A percentile compares a stretch with the other conserved stretches of the same genome.
phyloP scores from a whole-genome alignment of 2,113 vertebrate species.

The Willisornis vidua region DNA sequence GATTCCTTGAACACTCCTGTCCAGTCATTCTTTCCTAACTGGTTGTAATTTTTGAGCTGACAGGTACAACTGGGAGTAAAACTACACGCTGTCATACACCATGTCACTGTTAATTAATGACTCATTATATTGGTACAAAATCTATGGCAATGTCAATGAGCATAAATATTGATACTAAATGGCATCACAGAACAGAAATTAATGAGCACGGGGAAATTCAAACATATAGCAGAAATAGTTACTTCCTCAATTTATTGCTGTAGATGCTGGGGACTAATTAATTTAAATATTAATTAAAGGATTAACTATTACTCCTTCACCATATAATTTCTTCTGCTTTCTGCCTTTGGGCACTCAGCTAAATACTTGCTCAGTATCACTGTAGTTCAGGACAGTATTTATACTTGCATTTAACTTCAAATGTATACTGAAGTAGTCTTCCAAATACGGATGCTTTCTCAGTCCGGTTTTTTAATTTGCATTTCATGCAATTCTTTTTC shows the following conservation, averaged over 20 bases:
- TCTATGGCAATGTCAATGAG: slow-evolving; percentile 18
- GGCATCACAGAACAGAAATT: background rate
- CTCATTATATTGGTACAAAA: slow-evolving; percentile 48
- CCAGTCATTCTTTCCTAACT: background rate
- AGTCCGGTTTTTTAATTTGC: background rate
- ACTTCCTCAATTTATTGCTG: slow-evolving; percentile 21
- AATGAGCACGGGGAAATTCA: slow-evolving; percentile 24
- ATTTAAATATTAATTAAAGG: slow-evolving; percentile 51
- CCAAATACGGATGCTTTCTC: background rate
- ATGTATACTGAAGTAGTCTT: background rate
- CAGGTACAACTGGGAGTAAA: slow-evolving; percentile 20
- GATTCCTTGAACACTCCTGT: background rate
- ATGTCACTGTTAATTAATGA: slow-evolving; percentile 38
- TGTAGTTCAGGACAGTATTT: background rate
- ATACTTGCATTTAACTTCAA: background rate
- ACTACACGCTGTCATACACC: background rate
- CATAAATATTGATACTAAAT: slow-evolving; percentile 41
- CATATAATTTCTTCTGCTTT: slow-evolving; percentile 8
- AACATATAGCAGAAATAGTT: background rate
- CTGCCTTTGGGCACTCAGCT: background rate
- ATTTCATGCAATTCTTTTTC: background rate
- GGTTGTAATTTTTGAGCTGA: slow-evolving; percentile 4
- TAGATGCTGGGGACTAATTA: slow-evolving; percentile 31
- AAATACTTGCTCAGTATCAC: background rate
- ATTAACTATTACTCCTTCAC: slow-evolving; percentile 42